Conservation (phyloP, 2,888 invertebrate genomes). For the Harpagoxenus sublaevis region DNA sequence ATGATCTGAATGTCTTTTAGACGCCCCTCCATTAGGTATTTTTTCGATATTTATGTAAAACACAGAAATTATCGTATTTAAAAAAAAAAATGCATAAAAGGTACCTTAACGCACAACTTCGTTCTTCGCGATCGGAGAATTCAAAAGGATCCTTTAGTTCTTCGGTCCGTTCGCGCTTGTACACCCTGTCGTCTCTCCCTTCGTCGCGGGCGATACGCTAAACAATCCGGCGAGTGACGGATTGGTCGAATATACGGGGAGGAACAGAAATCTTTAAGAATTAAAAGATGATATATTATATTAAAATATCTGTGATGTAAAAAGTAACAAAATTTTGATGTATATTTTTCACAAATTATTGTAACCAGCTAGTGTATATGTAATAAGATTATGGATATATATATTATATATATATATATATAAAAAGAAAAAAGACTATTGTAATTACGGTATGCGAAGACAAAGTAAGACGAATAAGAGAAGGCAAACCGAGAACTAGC, state of each 20-base stretch:
- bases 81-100: conserved; percentile 1
- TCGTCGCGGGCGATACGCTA: conserved; percentile 80
- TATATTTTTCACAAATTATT: conserved; percentile 86
- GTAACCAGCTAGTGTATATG: conserved; percentile 86
- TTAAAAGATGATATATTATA: conserved; percentile 85
- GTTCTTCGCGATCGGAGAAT: conserved; percentile 11
- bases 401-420: conserved; percentile 63
- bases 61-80: neutral
- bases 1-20: neutral
- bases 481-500: conserved; percentile 66
- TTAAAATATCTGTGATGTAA: conserved; percentile 87
- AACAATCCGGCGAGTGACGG: conserved; percentile 79
- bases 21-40: neutral
- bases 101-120: neutral
- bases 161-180: conserved; percentile 3
- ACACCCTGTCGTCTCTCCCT: conserved; percentile 70
- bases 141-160: conserved; percentile 19
- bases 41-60: neutral
- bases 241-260: conserved; percentile 73
- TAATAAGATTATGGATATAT: conserved; percentile 82
- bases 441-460: conserved; percentile 79
- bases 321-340: conserved; percentile 86
- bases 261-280: conserved; percentile 83
- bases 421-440: conserved; percentile 77
- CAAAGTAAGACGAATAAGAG: conserved; percentile 66